Base-by-base conservation (phyloP, 1,140 invertebrate species). In the Sinonovacula constricta region DNA sequence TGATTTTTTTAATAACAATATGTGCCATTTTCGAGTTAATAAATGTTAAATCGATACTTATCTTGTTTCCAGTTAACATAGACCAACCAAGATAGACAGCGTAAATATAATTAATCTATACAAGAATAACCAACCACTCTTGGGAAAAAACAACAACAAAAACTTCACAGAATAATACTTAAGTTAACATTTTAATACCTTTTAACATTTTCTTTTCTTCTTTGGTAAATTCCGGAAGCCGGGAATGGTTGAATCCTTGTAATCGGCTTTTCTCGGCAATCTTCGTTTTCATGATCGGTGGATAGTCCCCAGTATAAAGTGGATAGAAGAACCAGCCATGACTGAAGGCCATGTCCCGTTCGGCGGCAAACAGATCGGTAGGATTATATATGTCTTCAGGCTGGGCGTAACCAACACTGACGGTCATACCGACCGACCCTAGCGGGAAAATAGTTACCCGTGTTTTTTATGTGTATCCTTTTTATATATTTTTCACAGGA, bases 231-330 rank as follows among this genome's bases (percentile, higher is more conserved):
- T 72, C 75, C 5, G 78, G 88, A 10, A 88, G 80, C 7, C 86
- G 70, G n/a, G 87, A 87, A 18, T 69, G 45, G 12, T 67, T 68
- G 7, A 66, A 65, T 1, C 83, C 82, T 59, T 86, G 79, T 12
- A 53, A 30, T 24, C 62, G 57, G 39, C 83, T 86, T 49, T 83
- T 83, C n/a, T 81, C 79, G 3, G 2, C 54, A 0, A 88, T 79
- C 24, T 67, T 72, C 3, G 67, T 54, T 56, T 85, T 88, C 81
- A 89, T 85, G 1, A 89, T 72, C 22, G 80, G 78, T 1, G 91
- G 91, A 80, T 91, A 92, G 68, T 90, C 86, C 24, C 90, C 90
- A 53, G 88, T 83, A 63, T 83, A 88, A 22, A 91, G 87, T 7
- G 90, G 88, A 71, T 89, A 81, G 15, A 85, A 88, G 66, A 87